Conservation (phyloP, 2,888 invertebrate genomes). For the Saturnia pavonia region DNA sequence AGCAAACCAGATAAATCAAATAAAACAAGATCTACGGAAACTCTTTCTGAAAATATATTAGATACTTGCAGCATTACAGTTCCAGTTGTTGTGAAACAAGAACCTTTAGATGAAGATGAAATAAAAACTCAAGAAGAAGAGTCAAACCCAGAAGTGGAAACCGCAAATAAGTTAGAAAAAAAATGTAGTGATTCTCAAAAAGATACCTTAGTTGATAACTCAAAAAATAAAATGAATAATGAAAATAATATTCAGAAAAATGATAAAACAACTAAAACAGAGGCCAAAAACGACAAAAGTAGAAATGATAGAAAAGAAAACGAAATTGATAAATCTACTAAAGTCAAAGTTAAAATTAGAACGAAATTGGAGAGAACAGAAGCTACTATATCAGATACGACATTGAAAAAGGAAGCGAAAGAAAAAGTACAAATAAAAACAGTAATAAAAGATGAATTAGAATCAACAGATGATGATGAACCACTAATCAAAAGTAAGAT, state of each 20-base stretch:
- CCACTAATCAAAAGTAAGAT: constrained; percentile 72
- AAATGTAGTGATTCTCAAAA: constrained; percentile 13
- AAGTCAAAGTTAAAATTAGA: constrained; percentile 50
- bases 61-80: constrained; percentile 27
- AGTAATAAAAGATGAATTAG: constrained; percentile 62
- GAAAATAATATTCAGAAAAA: constrained; percentile 23
- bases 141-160: constrained; percentile 24
- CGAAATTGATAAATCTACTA: constrained; percentile 44
- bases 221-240: constrained; percentile 22
- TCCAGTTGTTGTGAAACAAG: constrained; percentile 55
- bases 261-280: constrained; percentile 28
- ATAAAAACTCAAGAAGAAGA: constrained; percentile 33
- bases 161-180: constrained; percentile 23
- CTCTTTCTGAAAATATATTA: constrained; percentile 25
- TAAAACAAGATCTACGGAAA: constrained; percentile 27
- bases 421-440: constrained; percentile 47
- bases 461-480: constrained; percentile 72
- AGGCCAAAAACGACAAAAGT: constrained; percentile 41
- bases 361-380: constrained; percentile 47
- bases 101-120: constrained; percentile 67
- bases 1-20: constrained; percentile 38
- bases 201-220: neutral
- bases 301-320: constrained; percentile 52
- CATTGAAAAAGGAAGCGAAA: constrained; percentile 49
- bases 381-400: constrained; percentile 26